These are phyloP conservation scores for Folsomia candida DNA, from an alignment of 2,888 invertebrate species.

Conservation along the genomic window DNA sequence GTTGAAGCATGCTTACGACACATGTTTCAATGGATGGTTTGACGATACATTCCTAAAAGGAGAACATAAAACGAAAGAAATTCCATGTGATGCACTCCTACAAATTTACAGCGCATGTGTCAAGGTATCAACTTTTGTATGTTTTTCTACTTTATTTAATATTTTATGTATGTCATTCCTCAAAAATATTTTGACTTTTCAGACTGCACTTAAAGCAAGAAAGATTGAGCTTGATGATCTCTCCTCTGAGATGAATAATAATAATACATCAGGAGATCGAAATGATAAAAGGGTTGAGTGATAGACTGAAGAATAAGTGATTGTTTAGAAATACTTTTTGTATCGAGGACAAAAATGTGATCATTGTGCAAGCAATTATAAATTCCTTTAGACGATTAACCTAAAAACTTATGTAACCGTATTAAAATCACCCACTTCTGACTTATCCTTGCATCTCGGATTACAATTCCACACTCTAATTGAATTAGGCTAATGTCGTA, in stretches of 20 bases:
- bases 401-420: background rate
- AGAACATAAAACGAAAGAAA: constrained; percentile 66
- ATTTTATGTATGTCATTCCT: background rate
- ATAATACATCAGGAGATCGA: background rate
- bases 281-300: too few species aligned
- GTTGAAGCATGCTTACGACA: constrained; percentile 85
- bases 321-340: background rate
- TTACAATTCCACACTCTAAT: too few species aligned
- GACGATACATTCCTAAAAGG: constrained; percentile 79
- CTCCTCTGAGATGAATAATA: background rate
- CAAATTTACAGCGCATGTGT: constrained; percentile 88
- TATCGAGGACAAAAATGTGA: background rate
- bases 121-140: constrained; percentile 65
- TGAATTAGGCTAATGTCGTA: too few species aligned
- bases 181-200: background rate
- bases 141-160: background rate
- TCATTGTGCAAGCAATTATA: background rate
- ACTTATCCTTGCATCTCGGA: too few species aligned
- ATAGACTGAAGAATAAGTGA: too few species aligned
- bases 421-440: too few species aligned
- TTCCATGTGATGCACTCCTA: constrained; percentile 79
- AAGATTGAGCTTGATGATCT: constrained; percentile 23
- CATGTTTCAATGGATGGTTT: constrained; percentile 92
- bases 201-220: constrained; percentile 22
- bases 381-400: background rate